phyloP scores from a whole-genome alignment of 2,113 vertebrate genomes.

The Rattus rattus region DNA sequence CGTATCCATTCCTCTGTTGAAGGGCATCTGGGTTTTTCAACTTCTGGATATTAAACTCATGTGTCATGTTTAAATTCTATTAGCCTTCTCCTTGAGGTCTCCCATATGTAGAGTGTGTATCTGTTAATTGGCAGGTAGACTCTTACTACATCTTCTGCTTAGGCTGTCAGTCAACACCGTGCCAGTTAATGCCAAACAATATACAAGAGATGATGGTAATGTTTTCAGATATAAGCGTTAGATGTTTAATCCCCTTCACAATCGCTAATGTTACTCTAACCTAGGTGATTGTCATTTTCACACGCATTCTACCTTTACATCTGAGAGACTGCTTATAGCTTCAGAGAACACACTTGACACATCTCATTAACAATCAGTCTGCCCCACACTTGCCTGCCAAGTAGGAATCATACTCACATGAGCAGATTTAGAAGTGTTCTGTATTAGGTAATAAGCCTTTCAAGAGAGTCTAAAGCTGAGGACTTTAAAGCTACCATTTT shows the following conservation, averaged over 20 bases:
- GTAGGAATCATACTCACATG: neutral
- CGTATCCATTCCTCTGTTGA: too few species aligned
- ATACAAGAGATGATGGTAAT: too few species aligned
- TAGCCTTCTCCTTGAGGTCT: neutral
- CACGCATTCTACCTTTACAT: neutral
- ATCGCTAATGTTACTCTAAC: neutral
- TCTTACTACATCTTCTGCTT: too few species aligned
- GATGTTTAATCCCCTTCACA: neutral
- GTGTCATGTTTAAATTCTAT: neutral
- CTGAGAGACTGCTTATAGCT: neutral
- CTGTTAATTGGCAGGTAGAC: neutral
- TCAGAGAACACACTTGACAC: neutral
- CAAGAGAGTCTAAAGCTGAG: neutral
- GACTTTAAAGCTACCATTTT: neutral
- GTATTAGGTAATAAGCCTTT: neutral
- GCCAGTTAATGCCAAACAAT: neutral
- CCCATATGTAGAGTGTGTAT: too few species aligned
- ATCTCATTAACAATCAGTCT: neutral
- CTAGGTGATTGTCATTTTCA: neutral
- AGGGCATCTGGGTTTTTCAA: too few species aligned
- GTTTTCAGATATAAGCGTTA: neutral
- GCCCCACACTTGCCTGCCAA: neutral
- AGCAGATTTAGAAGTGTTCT: neutral
- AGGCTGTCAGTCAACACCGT: neutral
- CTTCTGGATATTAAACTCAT: too few species aligned